Conservation (phyloP, 2,888 invertebrate genomes). For the Spicauda simplicius region DNA sequence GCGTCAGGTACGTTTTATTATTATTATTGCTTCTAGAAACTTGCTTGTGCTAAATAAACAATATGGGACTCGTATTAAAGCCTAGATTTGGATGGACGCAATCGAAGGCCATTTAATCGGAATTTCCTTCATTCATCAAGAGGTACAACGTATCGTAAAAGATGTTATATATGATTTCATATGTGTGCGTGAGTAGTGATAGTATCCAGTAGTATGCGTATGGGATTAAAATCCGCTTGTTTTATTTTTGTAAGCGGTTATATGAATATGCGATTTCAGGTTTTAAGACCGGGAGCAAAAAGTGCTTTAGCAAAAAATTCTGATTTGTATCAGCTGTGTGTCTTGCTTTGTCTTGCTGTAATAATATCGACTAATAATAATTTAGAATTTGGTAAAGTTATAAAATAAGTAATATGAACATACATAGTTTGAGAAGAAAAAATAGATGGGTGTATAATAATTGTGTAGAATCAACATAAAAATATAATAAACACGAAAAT, state of each 20-base stretch:
- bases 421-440: too few relatives aligned
- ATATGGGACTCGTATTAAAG: background rate
- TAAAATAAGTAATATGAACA: too few relatives aligned
- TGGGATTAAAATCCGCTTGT: background rate
- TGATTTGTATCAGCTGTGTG: too few relatives aligned
- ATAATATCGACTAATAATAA: too few relatives aligned
- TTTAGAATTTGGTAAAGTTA: too few relatives aligned
- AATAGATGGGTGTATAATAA: too few relatives aligned
- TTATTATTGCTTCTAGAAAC: background rate
- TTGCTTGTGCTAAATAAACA: background rate
- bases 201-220: background rate
- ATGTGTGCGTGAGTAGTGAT: background rate
- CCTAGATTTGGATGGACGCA: slow-evolving; percentile 13
- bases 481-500: too few relatives aligned
- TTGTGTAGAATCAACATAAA: too few relatives aligned
- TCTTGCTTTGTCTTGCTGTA: too few relatives aligned
- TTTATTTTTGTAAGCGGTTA: background rate
- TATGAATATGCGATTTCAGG: background rate
- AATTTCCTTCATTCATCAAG: slow-evolving; percentile 10
- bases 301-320: too few relatives aligned
- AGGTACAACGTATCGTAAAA: background rate
- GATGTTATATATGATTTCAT: background rate
- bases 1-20: slow-evolving; percentile 47
- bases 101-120: slow-evolving; percentile 24
- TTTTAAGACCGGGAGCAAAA: too few relatives aligned